Evolutionary conservation across 1,140 invertebrate species (phyloP).

Genomic region (Calliopsis andreniformis): DNA sequence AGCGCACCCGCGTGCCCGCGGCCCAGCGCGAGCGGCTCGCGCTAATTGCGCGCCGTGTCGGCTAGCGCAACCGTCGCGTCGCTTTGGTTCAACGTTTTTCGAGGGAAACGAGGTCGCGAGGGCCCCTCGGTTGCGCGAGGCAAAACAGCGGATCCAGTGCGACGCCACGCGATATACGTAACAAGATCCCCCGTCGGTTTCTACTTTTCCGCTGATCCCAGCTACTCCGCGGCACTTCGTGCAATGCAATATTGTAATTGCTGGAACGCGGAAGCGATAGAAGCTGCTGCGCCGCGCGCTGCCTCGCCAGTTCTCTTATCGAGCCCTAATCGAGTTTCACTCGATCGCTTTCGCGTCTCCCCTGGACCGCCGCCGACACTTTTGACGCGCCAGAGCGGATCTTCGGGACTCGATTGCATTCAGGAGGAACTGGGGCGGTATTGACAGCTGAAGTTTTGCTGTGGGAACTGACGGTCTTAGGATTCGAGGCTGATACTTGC

Average conservation of each 20-base stretch:
- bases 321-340: constrained; percentile 18
- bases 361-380: background rate
- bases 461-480: too few relatives aligned
- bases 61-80: constrained; percentile 30
- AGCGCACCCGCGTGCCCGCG: constrained; percentile 19
- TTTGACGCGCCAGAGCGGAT: background rate
- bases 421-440: too few relatives aligned
- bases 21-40: constrained; percentile 6
- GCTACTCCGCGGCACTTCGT: background rate
- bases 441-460: too few relatives aligned
- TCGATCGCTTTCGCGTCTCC: constrained; percentile 4
- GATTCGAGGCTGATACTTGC: too few relatives aligned
- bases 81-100: constrained; percentile 40
- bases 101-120: constrained; percentile 18
- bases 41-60: constrained; percentile 46
- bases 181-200: constrained; percentile 35
- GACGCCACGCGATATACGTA: constrained; percentile 7
- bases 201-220: constrained; percentile 33
- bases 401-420: too few relatives aligned
- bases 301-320: background rate
- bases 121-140: background rate
- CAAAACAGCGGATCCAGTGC: constrained; percentile 3
- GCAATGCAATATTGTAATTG: constrained; percentile 46
- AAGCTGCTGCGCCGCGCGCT: constrained; percentile 10
- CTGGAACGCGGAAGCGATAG: constrained; percentile 49